Evolutionary conservation across 2,888 invertebrate genomes (phyloP), one percentile per base, ranked within the genome.

Genomic region (Syrphus vitripennis): DNA sequence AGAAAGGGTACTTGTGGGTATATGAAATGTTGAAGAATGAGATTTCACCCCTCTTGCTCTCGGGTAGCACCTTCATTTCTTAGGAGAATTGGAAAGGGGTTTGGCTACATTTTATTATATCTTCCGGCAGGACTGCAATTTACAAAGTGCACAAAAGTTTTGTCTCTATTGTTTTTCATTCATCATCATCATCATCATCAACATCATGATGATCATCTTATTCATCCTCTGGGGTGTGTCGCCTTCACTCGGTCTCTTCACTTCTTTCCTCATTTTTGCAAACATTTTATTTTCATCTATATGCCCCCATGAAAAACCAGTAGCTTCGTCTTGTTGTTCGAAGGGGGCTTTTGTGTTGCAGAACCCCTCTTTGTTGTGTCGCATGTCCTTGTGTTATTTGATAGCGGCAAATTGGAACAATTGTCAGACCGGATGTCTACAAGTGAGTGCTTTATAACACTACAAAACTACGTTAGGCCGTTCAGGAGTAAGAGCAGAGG

Each of bases 381-480:
- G 84, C 81, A 84, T 82, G 86, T 88, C 79, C 87, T 88, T 88
- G 87, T 88, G 88, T 88, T 88, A 87, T 88, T 88, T 88, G 88
- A 89, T 88, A 88, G 88, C 88, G 89, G 88, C 89, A 88, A 89
- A 89, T 89, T 88, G 89, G 88, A 89, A 89, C 89, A 89, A 89
- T 89, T 88, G 88, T 89, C 88, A 89, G 88, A 88, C 89, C 88
- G 89, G 89, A 89, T 89, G 88, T 89, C 89, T 88, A 88, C 88
- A 88, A 89, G 88, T 88, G 88, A 89, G 88, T 88, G 87, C 87
- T 84, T 82, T 87, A 84, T 84, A 88, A 87, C 84, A 88, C 87
- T 82, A 87, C 74, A 88, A n/a, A 83, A 81, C 75, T 81, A 81
- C 67, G 76, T 80, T 84, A 72, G 71, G 76, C 61, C 67, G 40